Conservation (phyloP, 2,888 invertebrate species). For the Drosophila stalkeri region DNA sequence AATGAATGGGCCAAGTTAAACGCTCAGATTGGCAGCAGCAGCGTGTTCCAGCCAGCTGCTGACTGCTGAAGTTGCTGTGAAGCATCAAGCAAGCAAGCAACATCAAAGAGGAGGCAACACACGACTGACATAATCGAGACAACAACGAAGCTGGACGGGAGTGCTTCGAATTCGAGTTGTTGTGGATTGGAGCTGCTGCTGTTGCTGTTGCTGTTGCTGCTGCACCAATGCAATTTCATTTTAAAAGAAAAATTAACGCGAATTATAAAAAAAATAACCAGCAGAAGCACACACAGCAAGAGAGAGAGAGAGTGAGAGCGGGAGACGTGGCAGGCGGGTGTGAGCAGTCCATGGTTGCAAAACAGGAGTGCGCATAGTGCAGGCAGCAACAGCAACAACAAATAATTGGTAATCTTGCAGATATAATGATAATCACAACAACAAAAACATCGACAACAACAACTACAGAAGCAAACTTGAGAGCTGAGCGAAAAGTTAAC, state of each 20-base stretch:
- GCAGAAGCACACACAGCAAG: slow-evolving; percentile 21
- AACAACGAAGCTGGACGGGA: slow-evolving; percentile 57
- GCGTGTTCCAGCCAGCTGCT: slow-evolving; percentile 17
- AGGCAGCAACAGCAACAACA: slow-evolving; percentile 60
- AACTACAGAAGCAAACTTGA: slow-evolving; percentile 35
- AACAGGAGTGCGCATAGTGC: slow-evolving; percentile 61
- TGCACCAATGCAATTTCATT: slow-evolving; percentile 72
- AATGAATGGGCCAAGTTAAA: slow-evolving; percentile 57
- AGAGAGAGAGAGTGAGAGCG: slow-evolving; percentile 7
- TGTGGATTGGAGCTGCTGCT: slow-evolving; percentile 30
- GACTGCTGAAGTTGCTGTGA: slow-evolving; percentile 21
- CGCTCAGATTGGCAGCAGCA: slow-evolving; percentile 46
- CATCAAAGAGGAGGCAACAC: slow-evolving; percentile 78
- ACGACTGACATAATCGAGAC: slow-evolving; percentile 77
- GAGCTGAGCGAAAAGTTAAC: slow-evolving; percentile 58
- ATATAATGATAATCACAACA: slow-evolving; percentile 78
- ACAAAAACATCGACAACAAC: slow-evolving; percentile 46
- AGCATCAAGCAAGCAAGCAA: slow-evolving; percentile 46
- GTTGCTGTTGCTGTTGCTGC: slow-evolving; percentile 45
- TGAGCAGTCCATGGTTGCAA: slow-evolving; percentile 15
- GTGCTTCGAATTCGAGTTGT: slow-evolving; percentile 36
- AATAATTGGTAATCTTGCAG: slow-evolving; percentile 77
- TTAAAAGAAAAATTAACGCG: slow-evolving; percentile 79
- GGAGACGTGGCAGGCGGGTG: slow-evolving; percentile 3
- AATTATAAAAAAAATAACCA: slow-evolving; percentile 76